Evolutionary conservation across 2,113 vertebrate species (phyloP).

Genomic region (Dolichallabes microphthalmus): DNA sequence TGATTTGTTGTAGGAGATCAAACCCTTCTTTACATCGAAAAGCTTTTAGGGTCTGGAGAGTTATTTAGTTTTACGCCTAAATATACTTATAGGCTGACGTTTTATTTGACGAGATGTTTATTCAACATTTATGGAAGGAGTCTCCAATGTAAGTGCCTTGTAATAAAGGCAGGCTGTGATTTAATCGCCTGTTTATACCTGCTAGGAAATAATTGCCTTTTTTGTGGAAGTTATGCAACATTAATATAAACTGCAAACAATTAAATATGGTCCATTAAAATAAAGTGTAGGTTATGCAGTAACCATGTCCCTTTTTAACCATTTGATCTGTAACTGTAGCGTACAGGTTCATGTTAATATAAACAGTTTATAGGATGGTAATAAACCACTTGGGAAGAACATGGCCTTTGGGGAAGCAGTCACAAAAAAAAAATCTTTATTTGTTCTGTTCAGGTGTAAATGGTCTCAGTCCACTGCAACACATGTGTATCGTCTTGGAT

Average conservation of each 20-base stretch:
- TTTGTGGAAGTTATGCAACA: neutral
- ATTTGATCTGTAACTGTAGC: neutral
- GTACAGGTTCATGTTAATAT: conserved; percentile 5
- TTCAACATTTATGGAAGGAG: neutral
- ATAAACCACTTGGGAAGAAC: neutral
- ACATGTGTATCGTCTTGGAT: neutral
- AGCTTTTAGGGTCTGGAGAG: too few relatives aligned
- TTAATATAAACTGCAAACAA: neutral
- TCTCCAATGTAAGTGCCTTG: neutral
- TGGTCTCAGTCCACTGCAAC: neutral
- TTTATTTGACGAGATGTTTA: neutral
- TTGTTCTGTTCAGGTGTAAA: neutral
- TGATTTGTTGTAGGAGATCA: neutral
- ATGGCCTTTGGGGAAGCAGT: neutral
- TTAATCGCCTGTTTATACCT: neutral
- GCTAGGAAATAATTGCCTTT: neutral
- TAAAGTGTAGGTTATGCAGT: neutral
- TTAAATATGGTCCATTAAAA: neutral
- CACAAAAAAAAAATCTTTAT: conserved; percentile 2
- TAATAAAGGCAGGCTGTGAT: neutral
- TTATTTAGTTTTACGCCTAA: neutral
- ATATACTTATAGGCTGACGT: neutral
- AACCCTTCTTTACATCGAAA: neutral
- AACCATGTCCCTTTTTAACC: neutral
- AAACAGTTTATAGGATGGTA: too few relatives aligned